Base-by-base conservation (phyloP, 2,797 vertebrate genomes). In the Gallinago nigripennis region DNA sequence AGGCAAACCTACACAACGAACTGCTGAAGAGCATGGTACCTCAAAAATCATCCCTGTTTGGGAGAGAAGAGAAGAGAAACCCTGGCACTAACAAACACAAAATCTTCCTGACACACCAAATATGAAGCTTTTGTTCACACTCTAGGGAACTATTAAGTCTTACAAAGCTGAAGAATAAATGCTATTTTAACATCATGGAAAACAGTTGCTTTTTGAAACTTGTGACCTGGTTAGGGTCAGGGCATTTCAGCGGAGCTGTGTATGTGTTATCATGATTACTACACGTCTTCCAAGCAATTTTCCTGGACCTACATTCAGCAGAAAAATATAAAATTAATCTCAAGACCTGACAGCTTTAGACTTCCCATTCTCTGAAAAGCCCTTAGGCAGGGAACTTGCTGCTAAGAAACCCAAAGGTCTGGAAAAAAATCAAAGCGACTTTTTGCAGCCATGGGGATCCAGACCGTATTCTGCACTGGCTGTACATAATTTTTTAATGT, bases 401-500 rank as follows among this genome's bases (percentile, higher is more conserved):
- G 88, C 93, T 87, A 81, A 92, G 95, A 95, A 97, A 95, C 60
- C 70, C 73, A 78, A 81, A 77, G 37, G 45, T 90, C 89, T 77
- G 93, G 95, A 95, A 92, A 92, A 94, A 95, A 97, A 96, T 96
- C 95, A 86, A 46, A 80, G 73, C 2, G 91, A 94, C 80, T 95
- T 91, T 88, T 96, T 94, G 90, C 88, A 64, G 94, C 96, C 90
- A 79, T 73, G 12, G 97, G 93, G 94, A 96, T 85, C 75, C 56
- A 57, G 86, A 80, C 91, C 93, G 82, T 84, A 94, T 68, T 86
- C 16, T 41, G 79, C 92, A 95, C 77, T 56, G n/a, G 79, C 85
- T 94, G 60, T 95, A 96, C 85, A 94, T 97, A 88, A 90, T 94
- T 95, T 97, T 97, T 96, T 97, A 96, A 97, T 95, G 94, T 94